Percentiles rank a stretch among this genome's conserved stretches.
Conservation (phyloP, 2,113 vertebrate genomes). For the Ptilorrhoa leucosticta region DNA sequence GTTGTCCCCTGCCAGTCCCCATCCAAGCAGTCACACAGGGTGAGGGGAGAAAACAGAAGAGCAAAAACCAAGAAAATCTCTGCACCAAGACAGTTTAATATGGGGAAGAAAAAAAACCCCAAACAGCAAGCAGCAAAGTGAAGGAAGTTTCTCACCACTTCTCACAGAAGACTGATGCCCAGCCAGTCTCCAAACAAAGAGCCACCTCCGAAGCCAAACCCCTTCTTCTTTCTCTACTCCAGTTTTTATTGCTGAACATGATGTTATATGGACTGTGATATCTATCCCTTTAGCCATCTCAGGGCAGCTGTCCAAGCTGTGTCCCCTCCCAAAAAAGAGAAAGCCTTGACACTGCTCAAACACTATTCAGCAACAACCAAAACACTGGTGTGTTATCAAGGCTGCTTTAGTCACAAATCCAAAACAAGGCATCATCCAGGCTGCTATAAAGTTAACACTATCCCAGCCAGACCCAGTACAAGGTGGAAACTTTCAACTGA, state of each 20-base stretch:
- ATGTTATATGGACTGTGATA: rapidly evolving
- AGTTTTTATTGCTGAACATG: neutral
- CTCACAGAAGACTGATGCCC: neutral
- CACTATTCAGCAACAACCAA: neutral
- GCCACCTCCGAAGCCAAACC: neutral
- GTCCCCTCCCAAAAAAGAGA: neutral
- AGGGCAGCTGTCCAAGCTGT: neutral
- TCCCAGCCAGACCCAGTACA: neutral
- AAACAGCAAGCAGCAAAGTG: neutral
- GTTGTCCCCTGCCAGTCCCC: neutral
- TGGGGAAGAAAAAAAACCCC: neutral
- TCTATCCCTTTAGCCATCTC: neutral
- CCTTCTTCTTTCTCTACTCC: neutral
- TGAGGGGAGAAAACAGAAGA: neutral
- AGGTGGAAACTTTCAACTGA: neutral
- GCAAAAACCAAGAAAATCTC: neutral
- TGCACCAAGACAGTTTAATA: neutral
- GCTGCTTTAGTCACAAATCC: neutral
- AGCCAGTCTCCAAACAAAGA: neutral
- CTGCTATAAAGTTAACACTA: neutral
- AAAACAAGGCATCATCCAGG: neutral
- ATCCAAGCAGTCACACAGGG: neutral
- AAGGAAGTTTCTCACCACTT: neutral
- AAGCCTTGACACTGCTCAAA: neutral
- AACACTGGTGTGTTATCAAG: neutral